Conservation (phyloP, 2,113 vertebrate species). For the Neodontobutis hainanensis region DNA sequence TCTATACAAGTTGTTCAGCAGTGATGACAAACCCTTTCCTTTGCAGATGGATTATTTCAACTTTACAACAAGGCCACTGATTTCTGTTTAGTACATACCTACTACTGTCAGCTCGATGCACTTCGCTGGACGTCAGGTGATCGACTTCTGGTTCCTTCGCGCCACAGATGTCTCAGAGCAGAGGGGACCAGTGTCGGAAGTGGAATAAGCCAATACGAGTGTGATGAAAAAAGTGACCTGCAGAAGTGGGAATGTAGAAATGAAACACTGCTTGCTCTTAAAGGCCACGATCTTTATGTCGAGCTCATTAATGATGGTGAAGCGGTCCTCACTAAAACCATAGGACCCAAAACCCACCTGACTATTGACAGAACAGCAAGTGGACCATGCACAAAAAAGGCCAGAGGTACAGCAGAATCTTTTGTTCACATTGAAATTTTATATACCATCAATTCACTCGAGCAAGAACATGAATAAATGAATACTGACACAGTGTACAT, state of each 20-base stretch:
- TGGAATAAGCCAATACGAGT: constrained; percentile 80
- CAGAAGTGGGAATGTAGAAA: constrained; percentile 94
- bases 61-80: constrained; percentile 28
- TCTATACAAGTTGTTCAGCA: not conserved
- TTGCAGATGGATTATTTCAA: constrained; percentile 44
- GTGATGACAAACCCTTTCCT: not conserved
- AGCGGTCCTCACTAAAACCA: constrained; percentile 81
- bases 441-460: too few relatives aligned
- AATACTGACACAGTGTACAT: too few relatives aligned
- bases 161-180: constrained; percentile 85
- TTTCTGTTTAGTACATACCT: constrained; percentile 15
- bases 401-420: constrained; percentile 81
- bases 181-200: constrained; percentile 82
- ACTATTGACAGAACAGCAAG: constrained; percentile 82
- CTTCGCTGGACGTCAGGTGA: constrained; percentile 88
- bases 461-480: too few relatives aligned
- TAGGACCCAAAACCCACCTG: constrained; percentile 84
- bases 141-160: constrained; percentile 78
- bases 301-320: constrained; percentile 79
- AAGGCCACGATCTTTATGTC: constrained; percentile 81
- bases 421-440: too few relatives aligned
- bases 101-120: constrained; percentile 24
- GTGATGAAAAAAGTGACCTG: constrained; percentile 78
- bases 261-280: constrained; percentile 84
- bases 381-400: constrained; percentile 83